Evolutionary conservation across 53 echinoderm and acorn worm genomes (phyloP), one percentile per base, ranked within the genome.

Genomic region (Patiria pectinifera): DNA sequence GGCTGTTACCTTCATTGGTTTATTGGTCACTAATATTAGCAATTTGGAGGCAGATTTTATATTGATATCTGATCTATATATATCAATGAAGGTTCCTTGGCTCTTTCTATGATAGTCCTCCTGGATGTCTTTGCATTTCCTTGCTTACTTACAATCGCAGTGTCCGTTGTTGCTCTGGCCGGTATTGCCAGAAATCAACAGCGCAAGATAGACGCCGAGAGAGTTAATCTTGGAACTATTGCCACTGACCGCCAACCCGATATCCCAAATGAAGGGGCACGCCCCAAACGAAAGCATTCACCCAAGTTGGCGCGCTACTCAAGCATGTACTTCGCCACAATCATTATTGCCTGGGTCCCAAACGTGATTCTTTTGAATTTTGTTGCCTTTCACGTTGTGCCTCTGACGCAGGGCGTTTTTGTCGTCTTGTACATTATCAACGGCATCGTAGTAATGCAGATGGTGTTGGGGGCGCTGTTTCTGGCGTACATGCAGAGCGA

Each of bases 181-280:
- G 4, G n/a, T 53, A 82, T n/a, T 82, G 82, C 82, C 23, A 53
- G 82, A 59, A 82, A 82, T 5, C 53, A 82, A n/a, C 82, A n/a
- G 82, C 82, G 23, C 24, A 59, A 58, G 59, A 59, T 82, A 49
- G 59, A 59, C 69, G 62, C n/a, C 2, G 82, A 82, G 59, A 58
- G 82, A 59, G 19, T 59, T 22, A 82, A 53, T 46, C 53, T 82
- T 49, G 82, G 82, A 21, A 19, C 2, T 59, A 82, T n/a, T 82
- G 45, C 23, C 69, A 47, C 71, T 71, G 2, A 11, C n/a, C 4
- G 58, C 82, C 82, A 49, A 12, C 45, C 13, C 11, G 1, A 76
- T 35, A 49, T 49, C 49, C 49, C 3, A 49, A 45, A 79, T 45
- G 4, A 47, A 44, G 79, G 7, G 16, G 79, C 35, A 13, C 13